phyloP scores from a whole-genome alignment of 2,888 invertebrate genomes.

The Limnephilus marmoratus region DNA sequence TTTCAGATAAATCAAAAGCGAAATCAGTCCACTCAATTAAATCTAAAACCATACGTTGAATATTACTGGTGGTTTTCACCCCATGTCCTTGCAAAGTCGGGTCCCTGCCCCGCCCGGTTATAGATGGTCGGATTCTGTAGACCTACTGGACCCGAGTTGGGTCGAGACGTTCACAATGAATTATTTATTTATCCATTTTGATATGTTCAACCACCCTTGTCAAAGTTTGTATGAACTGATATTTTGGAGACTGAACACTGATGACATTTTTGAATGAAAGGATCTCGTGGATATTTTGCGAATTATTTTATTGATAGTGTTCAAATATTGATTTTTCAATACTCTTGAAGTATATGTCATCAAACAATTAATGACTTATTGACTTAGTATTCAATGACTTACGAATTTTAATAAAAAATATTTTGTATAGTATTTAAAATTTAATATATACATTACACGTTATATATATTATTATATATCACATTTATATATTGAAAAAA shows the following conservation, averaged over 20 bases:
- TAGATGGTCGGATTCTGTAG: background rate
- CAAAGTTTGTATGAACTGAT: background rate
- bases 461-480: no score
- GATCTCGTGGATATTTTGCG: background rate
- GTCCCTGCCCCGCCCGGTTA: background rate
- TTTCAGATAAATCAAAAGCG: slow-evolving; percentile 20
- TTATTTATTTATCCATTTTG: slow-evolving; percentile 18
- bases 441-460: no score
- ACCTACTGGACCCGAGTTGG: background rate
- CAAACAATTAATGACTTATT: no score
- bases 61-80: background rate
- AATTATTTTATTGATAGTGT: background rate
- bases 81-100: background rate
- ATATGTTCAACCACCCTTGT: background rate
- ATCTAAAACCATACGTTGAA: background rate
- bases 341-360: no score
- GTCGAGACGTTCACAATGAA: background rate
- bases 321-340: no score
- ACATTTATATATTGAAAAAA: no score
- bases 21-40: slow-evolving; percentile 35
- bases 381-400: no score
- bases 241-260: background rate
- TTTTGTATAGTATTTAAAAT: no score
- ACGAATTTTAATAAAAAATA: no score
- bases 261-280: background rate